Evolutionary conservation across 2,888 invertebrate species (phyloP).

Genomic region (Drosophila testacea): DNA sequence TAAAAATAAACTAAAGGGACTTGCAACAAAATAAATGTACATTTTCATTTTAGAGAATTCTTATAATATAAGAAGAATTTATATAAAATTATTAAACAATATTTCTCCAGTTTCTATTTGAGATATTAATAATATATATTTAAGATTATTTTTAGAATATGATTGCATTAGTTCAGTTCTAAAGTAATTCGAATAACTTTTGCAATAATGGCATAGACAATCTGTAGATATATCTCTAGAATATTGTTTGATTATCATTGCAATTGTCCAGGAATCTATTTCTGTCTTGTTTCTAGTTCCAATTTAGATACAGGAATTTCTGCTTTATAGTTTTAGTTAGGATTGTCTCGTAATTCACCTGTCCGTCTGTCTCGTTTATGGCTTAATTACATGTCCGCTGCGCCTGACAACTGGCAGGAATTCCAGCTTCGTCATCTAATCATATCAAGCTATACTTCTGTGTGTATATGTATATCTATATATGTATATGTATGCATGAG

Average conservation of each 20-base stretch:
- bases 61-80: background rate
- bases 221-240: background rate
- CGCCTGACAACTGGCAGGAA: slow-evolving; percentile 13
- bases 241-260: background rate
- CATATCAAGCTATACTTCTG: slow-evolving; percentile 7
- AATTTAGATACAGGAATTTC: background rate
- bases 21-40: background rate
- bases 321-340: background rate
- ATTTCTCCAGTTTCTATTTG: too few species aligned
- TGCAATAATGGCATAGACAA: background rate
- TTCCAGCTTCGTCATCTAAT: slow-evolving; percentile 22
- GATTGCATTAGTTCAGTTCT: background rate
- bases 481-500: background rate
- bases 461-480: background rate
- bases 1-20: background rate
- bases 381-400: slow-evolving; percentile 29
- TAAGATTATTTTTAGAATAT: background rate
- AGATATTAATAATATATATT: too few species aligned
- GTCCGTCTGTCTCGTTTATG: slow-evolving; percentile 19
- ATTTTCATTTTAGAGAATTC: background rate
- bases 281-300: background rate
- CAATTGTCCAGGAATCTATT: background rate
- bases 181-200: background rate
- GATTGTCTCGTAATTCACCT: slow-evolving; percentile 22
- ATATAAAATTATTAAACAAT: too few species aligned